Conservation (phyloP, 2,888 invertebrate species). For the Trichacis sp. region DNA sequence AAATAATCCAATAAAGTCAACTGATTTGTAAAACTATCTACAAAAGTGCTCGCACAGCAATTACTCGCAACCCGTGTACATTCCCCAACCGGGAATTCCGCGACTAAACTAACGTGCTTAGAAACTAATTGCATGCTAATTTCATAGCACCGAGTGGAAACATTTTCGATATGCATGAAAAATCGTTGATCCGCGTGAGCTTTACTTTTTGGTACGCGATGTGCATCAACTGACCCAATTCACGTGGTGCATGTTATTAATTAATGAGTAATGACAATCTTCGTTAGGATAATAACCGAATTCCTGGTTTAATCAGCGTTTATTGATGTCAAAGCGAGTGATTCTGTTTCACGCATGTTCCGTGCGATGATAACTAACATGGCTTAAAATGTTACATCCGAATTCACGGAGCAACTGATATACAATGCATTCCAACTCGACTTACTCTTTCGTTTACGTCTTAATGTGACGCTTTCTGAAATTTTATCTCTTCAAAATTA, state of each 20-base stretch:
- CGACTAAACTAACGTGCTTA: background rate
- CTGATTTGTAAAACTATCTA: conserved; percentile 61
- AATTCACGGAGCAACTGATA: no score
- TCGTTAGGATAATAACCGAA: background rate
- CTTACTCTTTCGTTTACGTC: conserved; percentile 27
- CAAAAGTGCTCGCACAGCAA: conserved; percentile 56
- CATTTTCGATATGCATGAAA: background rate
- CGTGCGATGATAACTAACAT: no score
- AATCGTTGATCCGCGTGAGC: no score
- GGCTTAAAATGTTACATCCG: no score
- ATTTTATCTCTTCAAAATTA: conserved; percentile 45
- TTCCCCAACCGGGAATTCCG: background rate
- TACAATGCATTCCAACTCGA: no score
- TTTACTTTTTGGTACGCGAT: background rate
- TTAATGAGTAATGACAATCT: background rate
- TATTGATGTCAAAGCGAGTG: background rate
- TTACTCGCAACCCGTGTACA: conserved; percentile 53
- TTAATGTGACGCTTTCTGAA: conserved; percentile 48
- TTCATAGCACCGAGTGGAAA: background rate
- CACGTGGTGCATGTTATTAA: background rate
- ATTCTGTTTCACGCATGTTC: no score
- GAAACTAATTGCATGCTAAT: background rate
- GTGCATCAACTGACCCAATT: background rate
- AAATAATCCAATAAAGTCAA: conserved; percentile 61
- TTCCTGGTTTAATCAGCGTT: background rate